These are phyloP conservation scores for Romanogobio albipinnatus DNA, from an alignment of 2,113 vertebrate genomes.

Conservation along the genomic window DNA sequence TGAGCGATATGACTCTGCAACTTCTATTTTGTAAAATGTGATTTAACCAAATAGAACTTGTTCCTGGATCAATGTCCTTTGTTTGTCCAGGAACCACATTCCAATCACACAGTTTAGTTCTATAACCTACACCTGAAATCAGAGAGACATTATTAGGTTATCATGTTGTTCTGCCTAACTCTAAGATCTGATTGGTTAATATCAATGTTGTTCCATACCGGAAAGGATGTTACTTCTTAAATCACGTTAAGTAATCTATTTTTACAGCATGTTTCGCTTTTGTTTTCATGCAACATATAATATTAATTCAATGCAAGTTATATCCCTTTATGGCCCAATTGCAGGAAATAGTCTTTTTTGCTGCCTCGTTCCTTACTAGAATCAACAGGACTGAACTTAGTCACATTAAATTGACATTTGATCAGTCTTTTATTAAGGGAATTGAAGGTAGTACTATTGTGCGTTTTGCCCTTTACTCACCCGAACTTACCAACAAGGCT, in stretches of 20 bases:
- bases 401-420: background rate
- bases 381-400: background rate
- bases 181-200: background rate
- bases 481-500: too few species aligned
- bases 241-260: background rate
- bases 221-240: background rate
- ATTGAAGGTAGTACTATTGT: too few species aligned
- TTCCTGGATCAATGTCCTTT: background rate
- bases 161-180: background rate
- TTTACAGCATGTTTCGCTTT: background rate
- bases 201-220: background rate
- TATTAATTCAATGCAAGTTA: background rate
- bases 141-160: background rate
- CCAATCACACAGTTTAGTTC: background rate
- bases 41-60: background rate
- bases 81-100: conserved; percentile 9
- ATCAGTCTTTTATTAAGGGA: too few species aligned
- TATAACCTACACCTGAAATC: background rate
- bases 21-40: background rate
- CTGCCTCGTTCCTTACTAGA: background rate
- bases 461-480: too few species aligned
- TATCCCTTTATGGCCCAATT: background rate
- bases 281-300: background rate
- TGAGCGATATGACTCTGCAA: background rate
- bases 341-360: background rate